Evolutionary conservation across 2,888 invertebrate species (phyloP), one percentile per base, ranked within the genome.

Genomic region (Leucophenga maculata): DNA sequence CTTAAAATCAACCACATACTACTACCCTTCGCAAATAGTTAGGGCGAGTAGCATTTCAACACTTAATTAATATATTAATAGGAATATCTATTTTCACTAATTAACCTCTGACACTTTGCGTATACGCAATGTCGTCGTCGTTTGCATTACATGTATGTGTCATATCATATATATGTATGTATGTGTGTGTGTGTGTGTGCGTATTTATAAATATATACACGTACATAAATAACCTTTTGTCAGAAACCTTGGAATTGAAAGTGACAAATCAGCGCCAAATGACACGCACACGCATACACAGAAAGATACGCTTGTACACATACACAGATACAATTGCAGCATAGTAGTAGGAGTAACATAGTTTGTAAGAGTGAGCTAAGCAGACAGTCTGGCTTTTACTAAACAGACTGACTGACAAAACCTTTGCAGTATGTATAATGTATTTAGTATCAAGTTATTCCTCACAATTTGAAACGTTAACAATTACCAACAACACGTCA

Each of bases 401-500:
- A 18, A 6, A 50, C 50, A 18, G 50, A 39, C 39, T 39, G 39
- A 39, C 39, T 39, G 8, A 8, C 39, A 39, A 60, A 57, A 57
- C 6, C 9, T 18, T n/a, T 11, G 20, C 44, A 60, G 20, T 32
- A 32, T 22, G 14, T 22, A 8, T 8, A 26, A 3, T 4, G 46
- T 48, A 46, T 59, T 3, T 22, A 46, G 46, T 65, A 65, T 67
- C 59, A 66, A 39, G 46, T 67, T 67, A 31, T 75, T 78, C 70
- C 74, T 73, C 78, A 78, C 82, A 82, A 73, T 83, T 82, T 81
- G 74, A 78, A 78, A 82, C 82, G 76, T 80, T 80, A 75, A 79
- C 80, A 83, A 82, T 81, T 81, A 82, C 84, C 80, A 80, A 82
- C 82, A 80, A 81, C 84, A 83, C 80, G 80, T 81, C 80, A 81